These are phyloP conservation scores for Suricata suricatta DNA, from an alignment of 2,113 vertebrate genomes.

Conservation along the genomic window DNA sequence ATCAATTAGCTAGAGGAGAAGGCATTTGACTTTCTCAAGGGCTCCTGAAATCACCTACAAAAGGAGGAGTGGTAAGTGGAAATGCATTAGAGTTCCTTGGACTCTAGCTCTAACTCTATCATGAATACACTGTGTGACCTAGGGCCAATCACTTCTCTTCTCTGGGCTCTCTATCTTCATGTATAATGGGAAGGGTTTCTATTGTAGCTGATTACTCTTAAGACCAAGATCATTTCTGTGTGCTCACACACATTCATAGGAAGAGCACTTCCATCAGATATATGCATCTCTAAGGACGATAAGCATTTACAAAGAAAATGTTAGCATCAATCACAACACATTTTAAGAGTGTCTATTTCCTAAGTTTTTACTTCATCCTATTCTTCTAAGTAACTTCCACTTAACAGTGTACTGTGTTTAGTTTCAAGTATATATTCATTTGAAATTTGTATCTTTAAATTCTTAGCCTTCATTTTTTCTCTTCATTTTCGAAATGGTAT, in stretches of 20 bases:
- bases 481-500: background rate
- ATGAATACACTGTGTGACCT: background rate
- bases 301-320: background rate
- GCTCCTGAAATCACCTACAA: background rate
- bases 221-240: background rate
- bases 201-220: background rate
- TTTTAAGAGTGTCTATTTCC: background rate
- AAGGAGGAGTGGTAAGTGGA: background rate
- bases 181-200: background rate
- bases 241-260: background rate
- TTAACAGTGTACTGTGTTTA: background rate
- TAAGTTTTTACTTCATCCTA: background rate
- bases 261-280: background rate
- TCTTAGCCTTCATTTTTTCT: background rate
- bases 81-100: background rate
- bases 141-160: background rate
- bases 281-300: background rate
- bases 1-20: background rate
- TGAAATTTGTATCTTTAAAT: conserved; percentile 10
- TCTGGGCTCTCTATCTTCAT: background rate
- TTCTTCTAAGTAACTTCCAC: background rate
- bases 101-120: background rate
- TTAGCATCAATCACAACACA: background rate
- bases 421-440: conserved; percentile 7
- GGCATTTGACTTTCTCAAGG: background rate